Conservation (phyloP, 2,888 invertebrate species). For the Pachymerium ferrugineum region DNA sequence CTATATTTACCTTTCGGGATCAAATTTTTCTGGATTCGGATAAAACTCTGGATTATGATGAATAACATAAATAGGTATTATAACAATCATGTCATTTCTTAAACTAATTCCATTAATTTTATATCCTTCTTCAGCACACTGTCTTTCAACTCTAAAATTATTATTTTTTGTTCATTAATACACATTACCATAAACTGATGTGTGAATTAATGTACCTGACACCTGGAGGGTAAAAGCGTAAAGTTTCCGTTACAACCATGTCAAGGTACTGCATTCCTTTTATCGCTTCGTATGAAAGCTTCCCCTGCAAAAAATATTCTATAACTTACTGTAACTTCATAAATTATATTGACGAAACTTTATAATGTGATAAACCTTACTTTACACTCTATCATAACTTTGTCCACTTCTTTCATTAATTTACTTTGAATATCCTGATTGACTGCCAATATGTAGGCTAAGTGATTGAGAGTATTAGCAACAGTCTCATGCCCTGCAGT, state of each 20-base stretch:
- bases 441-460: slow-evolving; percentile 1
- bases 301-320: no score
- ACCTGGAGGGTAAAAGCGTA: slow-evolving; percentile 25
- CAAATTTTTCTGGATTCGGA: slow-evolving; percentile 34
- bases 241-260: slow-evolving; percentile 28
- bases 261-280: slow-evolving; percentile 27
- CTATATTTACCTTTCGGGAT: slow-evolving; percentile 36
- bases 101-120: slow-evolving; percentile 30
- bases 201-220: neutral
- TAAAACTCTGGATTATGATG: slow-evolving; percentile 34
- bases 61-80: slow-evolving; percentile 30
- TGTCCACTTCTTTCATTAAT: slow-evolving; percentile 28
- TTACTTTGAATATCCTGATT: slow-evolving; percentile 31
- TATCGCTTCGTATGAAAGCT: neutral
- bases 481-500: slow-evolving; percentile 31
- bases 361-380: no score
- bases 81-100: slow-evolving; percentile 29
- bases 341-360: no score
- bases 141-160: slow-evolving; percentile 31
- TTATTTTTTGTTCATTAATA: no score
- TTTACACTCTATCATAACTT: neutral
- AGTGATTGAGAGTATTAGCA: slow-evolving; percentile 18
- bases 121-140: slow-evolving; percentile 29
- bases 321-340: no score
- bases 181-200: neutral